Evolutionary conservation across 2,113 vertebrate genomes (phyloP).

Genomic region (Myiozetetes cayanensis): DNA sequence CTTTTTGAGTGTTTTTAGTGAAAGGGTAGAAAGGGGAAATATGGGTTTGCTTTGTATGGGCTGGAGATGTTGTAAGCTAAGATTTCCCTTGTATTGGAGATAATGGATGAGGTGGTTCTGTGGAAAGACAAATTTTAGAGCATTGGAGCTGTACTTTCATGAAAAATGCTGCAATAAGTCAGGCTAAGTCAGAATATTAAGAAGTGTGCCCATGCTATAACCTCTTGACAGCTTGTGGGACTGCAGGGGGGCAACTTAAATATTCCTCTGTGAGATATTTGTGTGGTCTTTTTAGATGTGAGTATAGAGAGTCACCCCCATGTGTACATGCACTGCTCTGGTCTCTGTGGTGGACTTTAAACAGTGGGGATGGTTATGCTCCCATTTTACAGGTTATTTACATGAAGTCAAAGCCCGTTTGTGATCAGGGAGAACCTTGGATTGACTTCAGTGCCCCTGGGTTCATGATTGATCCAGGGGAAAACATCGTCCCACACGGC

Average conservation of each 20-base stretch:
- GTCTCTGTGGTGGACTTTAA: fast-evolving
- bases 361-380: background rate
- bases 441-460: too few relatives aligned
- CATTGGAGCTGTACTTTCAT: background rate
- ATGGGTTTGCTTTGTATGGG: fast-evolving
- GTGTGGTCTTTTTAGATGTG: background rate
- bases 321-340: background rate
- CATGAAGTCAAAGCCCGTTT: background rate
- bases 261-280: background rate
- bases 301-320: background rate
- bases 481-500: background rate
- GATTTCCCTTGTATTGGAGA: background rate
- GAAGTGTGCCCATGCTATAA: background rate
- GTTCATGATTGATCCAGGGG: background rate
- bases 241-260: background rate
- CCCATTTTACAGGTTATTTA: background rate
- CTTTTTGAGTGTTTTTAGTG: background rate
- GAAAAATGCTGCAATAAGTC: background rate
- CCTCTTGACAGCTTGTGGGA: background rate
- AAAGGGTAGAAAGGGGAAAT: background rate
- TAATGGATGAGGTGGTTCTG: background rate
- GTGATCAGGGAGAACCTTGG: background rate
- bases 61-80: background rate
- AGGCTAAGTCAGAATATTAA: background rate
- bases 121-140: background rate